These are phyloP conservation scores for Catonia carolina DNA, from an alignment of 2,888 invertebrate genomes.

Conservation along the genomic window DNA sequence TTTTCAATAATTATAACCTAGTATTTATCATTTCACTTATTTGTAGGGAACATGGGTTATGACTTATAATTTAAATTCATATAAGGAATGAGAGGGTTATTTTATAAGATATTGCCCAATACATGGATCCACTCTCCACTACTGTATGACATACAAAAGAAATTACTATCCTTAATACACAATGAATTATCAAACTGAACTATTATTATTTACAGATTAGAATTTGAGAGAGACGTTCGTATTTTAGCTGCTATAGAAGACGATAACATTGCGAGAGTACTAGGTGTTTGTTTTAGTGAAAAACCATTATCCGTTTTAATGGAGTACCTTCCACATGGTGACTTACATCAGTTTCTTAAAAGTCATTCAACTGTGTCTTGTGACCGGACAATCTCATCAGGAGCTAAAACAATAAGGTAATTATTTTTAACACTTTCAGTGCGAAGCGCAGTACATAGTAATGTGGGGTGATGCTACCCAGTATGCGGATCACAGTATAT, in stretches of 20 bases:
- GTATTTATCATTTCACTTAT: no score
- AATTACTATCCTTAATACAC: no score
- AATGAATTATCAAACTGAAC: no score
- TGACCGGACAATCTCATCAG: slow-evolving; percentile 34
- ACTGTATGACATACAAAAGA: no score
- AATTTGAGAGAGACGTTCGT: slow-evolving; percentile 80
- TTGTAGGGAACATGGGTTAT: no score
- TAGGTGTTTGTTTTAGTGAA: slow-evolving; percentile 49
- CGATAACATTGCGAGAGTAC: slow-evolving; percentile 49
- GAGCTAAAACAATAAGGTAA: slow-evolving; percentile 39
- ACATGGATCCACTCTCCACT: no score
- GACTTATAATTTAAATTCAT: no score
- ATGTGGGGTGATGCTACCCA: no score
- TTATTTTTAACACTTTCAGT: neutral
- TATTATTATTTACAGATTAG: slow-evolving; percentile 57
- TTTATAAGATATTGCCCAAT: no score
- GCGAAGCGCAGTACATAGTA: neutral
- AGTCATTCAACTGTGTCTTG: slow-evolving; percentile 42
- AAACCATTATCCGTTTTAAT: slow-evolving; percentile 52
- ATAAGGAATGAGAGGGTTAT: no score
- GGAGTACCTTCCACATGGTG: slow-evolving; percentile 55
- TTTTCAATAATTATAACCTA: no score
- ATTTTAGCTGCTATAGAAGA: slow-evolving; percentile 71
- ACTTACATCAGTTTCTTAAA: slow-evolving; percentile 51
- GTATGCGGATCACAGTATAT: no score